Evolutionary conservation across 1,140 invertebrate genomes (phyloP).

Genomic region (Aethina tumida): DNA sequence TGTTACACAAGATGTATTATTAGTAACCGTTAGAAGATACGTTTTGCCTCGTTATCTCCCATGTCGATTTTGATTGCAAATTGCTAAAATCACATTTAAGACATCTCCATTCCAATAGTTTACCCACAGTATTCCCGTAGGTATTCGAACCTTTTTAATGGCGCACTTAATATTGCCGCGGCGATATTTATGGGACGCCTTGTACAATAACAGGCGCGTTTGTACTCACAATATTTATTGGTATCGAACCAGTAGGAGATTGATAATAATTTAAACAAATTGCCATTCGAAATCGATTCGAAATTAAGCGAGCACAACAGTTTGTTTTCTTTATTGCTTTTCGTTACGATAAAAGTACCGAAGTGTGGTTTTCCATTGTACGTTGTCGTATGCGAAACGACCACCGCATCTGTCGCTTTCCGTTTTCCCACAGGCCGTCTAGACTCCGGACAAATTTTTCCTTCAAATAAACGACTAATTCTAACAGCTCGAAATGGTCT

Average conservation of each 20-base stretch:
- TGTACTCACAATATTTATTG: constrained; percentile 6
- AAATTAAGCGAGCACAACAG: background rate
- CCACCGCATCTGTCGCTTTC: background rate
- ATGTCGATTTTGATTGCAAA: background rate
- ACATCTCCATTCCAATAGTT: constrained; percentile 6
- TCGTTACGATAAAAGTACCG: constrained; percentile 3
- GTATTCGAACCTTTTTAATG: background rate
- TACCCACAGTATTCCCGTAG: constrained; percentile 5
- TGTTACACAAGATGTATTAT: too few species aligned
- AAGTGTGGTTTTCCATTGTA: constrained; percentile 2
- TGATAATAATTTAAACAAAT: constrained; percentile 11
- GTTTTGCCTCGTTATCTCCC: background rate
- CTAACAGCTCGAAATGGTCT: background rate
- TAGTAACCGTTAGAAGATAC: too few species aligned
- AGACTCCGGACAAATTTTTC: background rate
- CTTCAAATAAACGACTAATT: background rate
- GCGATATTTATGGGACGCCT: constrained; percentile 1
- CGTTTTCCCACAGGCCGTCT: background rate
- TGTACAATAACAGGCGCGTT: constrained; percentile 1
- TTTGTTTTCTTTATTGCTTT: constrained; percentile 5
- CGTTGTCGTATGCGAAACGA: background rate
- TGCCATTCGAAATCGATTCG: constrained; percentile 5
- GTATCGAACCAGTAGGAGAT: constrained; percentile 5
- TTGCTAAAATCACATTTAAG: background rate
- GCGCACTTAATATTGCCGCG: background rate